Evolutionary conservation across 2,113 vertebrate genomes (phyloP), one percentile per base, ranked within the genome.

Genomic region (Malurus elegans): DNA sequence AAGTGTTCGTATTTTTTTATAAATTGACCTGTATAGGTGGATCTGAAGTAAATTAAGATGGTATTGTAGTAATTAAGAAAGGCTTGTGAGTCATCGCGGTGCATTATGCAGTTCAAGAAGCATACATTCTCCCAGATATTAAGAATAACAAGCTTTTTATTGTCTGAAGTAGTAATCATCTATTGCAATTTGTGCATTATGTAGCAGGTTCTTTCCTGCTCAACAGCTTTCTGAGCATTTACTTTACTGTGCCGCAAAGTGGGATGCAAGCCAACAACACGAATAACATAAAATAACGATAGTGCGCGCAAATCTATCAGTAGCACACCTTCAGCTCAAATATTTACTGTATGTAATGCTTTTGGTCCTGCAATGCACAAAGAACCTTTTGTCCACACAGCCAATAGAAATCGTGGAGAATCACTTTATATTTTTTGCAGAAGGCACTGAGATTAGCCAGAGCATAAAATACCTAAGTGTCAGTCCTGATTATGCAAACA

Each of bases 301-400:
- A 92, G 62, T 86, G 71, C 44, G 34, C 72, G 76, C 83, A 94
- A 91, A 82, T 50, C 42, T 92, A 93, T 96, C 93, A 78, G 74
- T 26, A 73, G 79, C 79, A 96, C 93, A 96, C 94, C 95, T 96
- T 81, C 78, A 94, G 70, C 48, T 93, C 87, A 95, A 94, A 97
- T 96, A 96, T 96, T 97, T 92, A 79, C 85, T 83, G 53, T 86
- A 62, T 81, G 70, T 83, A 88, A 69, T 82, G 62, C 79, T 94
- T 95, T 93, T 67, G 40, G 66, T 93, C 58, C 42, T 67, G 50
- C 45, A 67, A 38, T 20, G 40, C 70, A 97, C 90, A 97, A 95
- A 75, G 82, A 70, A 23, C 1, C 60, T 79, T 97, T 97, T 97
- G 89, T 97, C 54, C 54, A 31, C 54, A 25, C 32, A 89, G 19